Evolutionary conservation across 1,140 invertebrate species (phyloP), one percentile per base, ranked within the genome.

Genomic region (Ceratosolen fusciceps): DNA sequence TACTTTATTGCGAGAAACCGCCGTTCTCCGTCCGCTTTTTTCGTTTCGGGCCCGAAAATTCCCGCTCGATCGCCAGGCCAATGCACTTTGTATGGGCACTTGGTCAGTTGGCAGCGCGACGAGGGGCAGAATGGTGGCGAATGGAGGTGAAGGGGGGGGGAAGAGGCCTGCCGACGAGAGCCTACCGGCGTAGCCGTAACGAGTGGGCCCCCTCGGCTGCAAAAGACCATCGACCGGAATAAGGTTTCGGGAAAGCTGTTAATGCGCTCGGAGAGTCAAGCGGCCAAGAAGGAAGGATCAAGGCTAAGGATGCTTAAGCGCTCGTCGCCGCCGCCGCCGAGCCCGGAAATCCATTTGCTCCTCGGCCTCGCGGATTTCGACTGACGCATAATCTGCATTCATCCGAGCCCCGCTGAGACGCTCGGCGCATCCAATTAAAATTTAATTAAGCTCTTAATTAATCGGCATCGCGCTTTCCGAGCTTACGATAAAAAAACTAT

Each of bases 371-470:
- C 54, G 58, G 58, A 62, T 62, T 62, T 62, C 58, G 29, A 19
- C 10, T 34, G 21, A 34, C 16, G 58, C 31, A 62, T 62, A 31
- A 62, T 62, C 34, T 62, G 31, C 26, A 62, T 34, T 31, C 24
- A 62, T 62, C 34, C 34, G 16, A 62, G 12, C 34, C 10, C 16
- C 29, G 9, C 8, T 14, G 58, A 62, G 58, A 62, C 31, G 19
- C 31, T 62, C 34, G 10, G 31, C 16, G 31, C 65, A 43, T 67
- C n/a, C n/a, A 67, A 39, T 67, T 67, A 67, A 67, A 39, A 39
- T 67, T 67, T 67, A 39, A 67, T 67, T 43, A 43, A 24, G n/a
- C 5, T 43, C 26, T 67, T 67, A 67, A 67, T 67, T 67, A 67
- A 67, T 67, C 65, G n/a, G 16, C 34, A 67, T 24, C 31, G 19